Percentiles rank a stretch among this genome's conserved stretches.
phyloP scores from a whole-genome alignment of 2,113 vertebrate genomes.

The Mustelus asterias region DNA sequence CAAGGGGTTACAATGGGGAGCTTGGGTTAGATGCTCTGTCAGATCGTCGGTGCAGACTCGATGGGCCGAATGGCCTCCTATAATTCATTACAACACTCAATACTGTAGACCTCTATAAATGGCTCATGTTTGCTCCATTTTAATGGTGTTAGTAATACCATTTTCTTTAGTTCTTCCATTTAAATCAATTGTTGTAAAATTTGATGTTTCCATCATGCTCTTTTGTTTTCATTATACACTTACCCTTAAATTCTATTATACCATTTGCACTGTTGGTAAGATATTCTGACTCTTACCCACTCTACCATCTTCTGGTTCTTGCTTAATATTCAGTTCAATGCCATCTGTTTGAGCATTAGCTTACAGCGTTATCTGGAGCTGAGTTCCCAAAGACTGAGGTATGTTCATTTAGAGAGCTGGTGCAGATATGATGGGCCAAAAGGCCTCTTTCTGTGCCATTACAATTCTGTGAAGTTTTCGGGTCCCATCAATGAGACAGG shows the following conservation, averaged over 20 bases:
- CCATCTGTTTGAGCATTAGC: not conserved
- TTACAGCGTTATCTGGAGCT: not conserved
- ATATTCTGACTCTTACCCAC: not conserved
- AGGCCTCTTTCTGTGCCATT: too few relatives aligned
- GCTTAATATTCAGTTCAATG: not conserved
- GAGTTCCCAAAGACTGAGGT: not conserved
- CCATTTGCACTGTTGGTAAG: not conserved
- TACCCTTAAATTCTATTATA: not conserved
- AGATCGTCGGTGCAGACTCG: too few relatives aligned
- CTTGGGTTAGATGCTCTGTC: too few relatives aligned
- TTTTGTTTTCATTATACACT: not conserved
- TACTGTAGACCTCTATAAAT: not conserved
- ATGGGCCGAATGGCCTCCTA: too few relatives aligned
- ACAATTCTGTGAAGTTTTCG: too few relatives aligned
- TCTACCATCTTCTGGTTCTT: not conserved
- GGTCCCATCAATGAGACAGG: not conserved
- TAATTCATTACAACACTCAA: too few relatives aligned
- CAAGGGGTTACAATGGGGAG: too few relatives aligned
- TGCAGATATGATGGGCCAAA: too few relatives aligned
- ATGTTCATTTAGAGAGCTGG: not conserved
- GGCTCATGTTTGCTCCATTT: not conserved
- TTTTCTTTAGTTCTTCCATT: not conserved
- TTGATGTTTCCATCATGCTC: not conserved
- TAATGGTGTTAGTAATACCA: not conserved
- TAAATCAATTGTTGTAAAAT: not conserved